Base-by-base conservation (phyloP, 1,140 invertebrate species). In the Gryon sp. region DNA sequence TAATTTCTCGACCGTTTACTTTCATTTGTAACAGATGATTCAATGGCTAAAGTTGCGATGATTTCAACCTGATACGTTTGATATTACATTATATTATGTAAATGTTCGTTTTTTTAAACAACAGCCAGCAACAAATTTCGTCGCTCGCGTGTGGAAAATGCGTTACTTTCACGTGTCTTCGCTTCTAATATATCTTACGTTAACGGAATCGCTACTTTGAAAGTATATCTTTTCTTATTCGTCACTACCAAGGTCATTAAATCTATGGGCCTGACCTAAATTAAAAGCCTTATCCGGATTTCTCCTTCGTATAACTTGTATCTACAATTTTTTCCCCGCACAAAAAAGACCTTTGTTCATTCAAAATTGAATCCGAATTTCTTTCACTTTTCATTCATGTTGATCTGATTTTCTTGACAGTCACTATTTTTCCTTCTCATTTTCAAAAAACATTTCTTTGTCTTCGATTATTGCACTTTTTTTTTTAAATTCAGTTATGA, bases 181-280 rank as follows among this genome's bases (percentile, higher is more conserved):
- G 19, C 18, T 46, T 73, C 69, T 73, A 73, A 73, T 57, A 38
- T 24, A 30, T 63, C 68, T 72, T 72, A 70, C 55, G 57, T 72
- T 62, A 72, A 72, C 68, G 57, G 68, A 72, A 72, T 62, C 8
- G 15, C 43, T 1, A 46, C 66, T 70, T 62, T 62, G 66, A 70
- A 70, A 62, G 66, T 70, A 62, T 70, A 70, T 60, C 46, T 70
- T 70, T 70, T 70, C 66, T 70, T 70, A 53, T 70, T 60, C 55
- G 66, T 70, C 66, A 62, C 68, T 55, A 22, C 68, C 68, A 72
- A 62, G 68, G 68, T 72, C 68, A 72, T 72, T 72, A 73, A 73
- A 73, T 73, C 59, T 57, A 73, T 73, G 50, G 68, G 69, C 8
- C 59, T 73, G 69, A 73, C 69, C 69, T 52, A 73, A 73, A 73